Evolutionary conservation across 2,888 invertebrate genomes (phyloP).

Genomic region (Graphium colonna): DNA sequence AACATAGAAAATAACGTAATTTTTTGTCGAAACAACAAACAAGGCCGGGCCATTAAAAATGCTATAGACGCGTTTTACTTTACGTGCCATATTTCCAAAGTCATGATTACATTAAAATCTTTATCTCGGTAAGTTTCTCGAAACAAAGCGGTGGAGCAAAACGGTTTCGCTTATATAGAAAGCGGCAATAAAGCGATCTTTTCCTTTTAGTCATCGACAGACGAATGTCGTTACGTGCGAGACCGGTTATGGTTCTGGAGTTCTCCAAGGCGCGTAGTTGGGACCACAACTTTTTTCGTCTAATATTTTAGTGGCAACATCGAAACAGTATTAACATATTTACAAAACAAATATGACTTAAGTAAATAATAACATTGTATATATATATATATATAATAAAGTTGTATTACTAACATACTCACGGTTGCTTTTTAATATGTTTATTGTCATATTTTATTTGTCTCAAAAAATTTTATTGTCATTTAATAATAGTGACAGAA

Average conservation of each 20-base stretch:
- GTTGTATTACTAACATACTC: too few species aligned
- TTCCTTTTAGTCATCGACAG: slow-evolving; percentile 24
- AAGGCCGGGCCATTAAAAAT: neutral
- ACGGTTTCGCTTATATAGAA: slow-evolving; percentile 31
- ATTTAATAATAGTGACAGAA: too few species aligned
- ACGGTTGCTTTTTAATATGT: too few species aligned
- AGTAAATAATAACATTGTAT: too few species aligned
- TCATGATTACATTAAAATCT: slow-evolving; percentile 19
- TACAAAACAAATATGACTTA: too few species aligned
- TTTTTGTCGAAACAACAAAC: neutral
- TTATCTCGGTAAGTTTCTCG: slow-evolving; percentile 22
- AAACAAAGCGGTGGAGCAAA: slow-evolving; percentile 20
- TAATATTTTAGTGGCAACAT: too few species aligned
- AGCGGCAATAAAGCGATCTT: slow-evolving; percentile 27
- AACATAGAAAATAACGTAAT: neutral
- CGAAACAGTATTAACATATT: too few species aligned
- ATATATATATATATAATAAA: too few species aligned
- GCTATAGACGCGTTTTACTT: neutral
- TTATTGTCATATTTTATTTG: too few species aligned
- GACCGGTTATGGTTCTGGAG: slow-evolving; percentile 17
- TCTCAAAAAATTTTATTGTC: too few species aligned
- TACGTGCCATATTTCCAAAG: slow-evolving; percentile 11
- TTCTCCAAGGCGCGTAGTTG: slow-evolving; percentile 1
- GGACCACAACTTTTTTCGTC: neutral
- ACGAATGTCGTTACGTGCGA: slow-evolving; percentile 14